These are phyloP conservation scores for Sisor rabdophorus DNA, from an alignment of 2,113 vertebrate species.

Conservation along the genomic window DNA sequence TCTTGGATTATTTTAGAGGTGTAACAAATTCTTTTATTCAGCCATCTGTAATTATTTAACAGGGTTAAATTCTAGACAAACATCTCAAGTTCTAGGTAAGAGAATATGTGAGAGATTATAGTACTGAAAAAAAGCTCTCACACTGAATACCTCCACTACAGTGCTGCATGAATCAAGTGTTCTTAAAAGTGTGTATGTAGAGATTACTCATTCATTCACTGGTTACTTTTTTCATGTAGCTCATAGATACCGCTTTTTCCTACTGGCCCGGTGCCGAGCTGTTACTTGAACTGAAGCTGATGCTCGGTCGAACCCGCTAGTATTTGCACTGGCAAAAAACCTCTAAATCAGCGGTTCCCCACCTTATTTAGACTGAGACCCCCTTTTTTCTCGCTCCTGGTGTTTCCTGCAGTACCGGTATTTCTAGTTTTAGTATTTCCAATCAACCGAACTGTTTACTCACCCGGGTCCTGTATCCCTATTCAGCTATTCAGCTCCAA, in stretches of 20 bases:
- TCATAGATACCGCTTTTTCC: background rate
- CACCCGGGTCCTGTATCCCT: no score
- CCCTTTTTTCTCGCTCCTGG: no score
- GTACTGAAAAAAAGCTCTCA: background rate
- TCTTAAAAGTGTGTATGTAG: slow-evolving; percentile 9
- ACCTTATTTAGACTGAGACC: no score
- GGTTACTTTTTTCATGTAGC: background rate
- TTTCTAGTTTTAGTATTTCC: no score
- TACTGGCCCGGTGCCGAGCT: no score
- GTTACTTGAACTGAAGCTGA: no score
- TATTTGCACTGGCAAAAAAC: no score
- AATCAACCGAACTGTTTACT: no score
- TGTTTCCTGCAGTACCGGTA: no score
- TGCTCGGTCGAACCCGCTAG: no score
- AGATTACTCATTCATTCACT: background rate
- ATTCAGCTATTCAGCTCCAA: no score
- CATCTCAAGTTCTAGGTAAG: background rate
- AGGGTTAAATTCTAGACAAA: background rate
- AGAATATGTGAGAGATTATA: background rate
- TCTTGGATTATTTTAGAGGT: slow-evolving; percentile 26
- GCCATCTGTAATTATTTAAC: slow-evolving; percentile 23
- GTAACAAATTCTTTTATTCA: slow-evolving; percentile 18
- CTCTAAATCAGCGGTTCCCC: no score
- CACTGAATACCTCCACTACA: slow-evolving; percentile 15
- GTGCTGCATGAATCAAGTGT: slow-evolving; percentile 27